These are phyloP conservation scores for Halictus rubicundus DNA, from an alignment of 1,140 invertebrate species.

Conservation along the genomic window DNA sequence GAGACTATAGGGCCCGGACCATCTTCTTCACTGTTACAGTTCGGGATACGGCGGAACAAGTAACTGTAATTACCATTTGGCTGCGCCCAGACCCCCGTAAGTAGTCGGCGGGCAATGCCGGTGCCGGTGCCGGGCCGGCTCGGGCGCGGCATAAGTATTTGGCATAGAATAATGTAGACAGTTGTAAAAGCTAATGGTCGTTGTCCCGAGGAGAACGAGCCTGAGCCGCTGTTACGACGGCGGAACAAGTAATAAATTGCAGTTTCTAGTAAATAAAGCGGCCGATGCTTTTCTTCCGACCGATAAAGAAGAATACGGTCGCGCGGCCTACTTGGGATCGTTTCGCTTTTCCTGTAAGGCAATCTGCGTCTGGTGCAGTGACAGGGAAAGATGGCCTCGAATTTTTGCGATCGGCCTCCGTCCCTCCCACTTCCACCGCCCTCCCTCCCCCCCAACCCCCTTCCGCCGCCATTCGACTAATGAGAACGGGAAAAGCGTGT, in stretches of 20 bases:
- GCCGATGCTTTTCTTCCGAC: neutral
- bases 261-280: neutral
- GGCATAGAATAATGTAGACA: constrained; percentile 14
- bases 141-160: neutral
- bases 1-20: neutral
- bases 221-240: neutral
- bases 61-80: constrained; percentile 26
- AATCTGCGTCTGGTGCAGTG: neutral
- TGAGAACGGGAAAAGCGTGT: neutral
- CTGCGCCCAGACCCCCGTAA: neutral
- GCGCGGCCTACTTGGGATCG: neutral
- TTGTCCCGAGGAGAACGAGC: neutral
- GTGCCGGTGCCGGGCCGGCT: too few relatives aligned
- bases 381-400: neutral
- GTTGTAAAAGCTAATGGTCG: constrained; percentile 22
- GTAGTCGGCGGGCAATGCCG: neutral
- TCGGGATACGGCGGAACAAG: neutral
- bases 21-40: neutral
- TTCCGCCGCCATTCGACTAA: neutral
- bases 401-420: neutral
- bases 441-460: too few relatives aligned
- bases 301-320: neutral
- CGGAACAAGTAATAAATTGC: constrained; percentile 2
- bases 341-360: neutral
- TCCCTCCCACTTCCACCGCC: too few relatives aligned